These are phyloP conservation scores for Microcebus jonahi DNA, from an alignment of 2,113 vertebrate genomes.

Conservation along the genomic window DNA sequence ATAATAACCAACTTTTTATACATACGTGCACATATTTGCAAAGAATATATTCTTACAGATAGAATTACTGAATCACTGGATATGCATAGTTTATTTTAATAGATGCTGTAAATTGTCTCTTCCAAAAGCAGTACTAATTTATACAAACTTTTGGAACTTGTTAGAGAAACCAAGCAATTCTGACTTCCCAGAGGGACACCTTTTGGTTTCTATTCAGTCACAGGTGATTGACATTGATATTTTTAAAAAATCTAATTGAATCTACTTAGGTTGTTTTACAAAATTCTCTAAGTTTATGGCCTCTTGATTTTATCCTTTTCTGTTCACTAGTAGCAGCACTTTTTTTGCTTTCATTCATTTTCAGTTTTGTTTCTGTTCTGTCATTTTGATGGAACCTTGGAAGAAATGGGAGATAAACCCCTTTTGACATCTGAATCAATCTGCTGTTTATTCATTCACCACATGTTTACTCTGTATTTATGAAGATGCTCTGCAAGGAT, in stretches of 20 bases:
- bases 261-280: conserved; percentile 28
- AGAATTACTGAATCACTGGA: neutral
- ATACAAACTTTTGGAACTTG: neutral
- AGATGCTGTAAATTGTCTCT: neutral
- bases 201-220: conserved; percentile 33
- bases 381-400: neutral
- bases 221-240: neutral
- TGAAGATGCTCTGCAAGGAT: neutral
- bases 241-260: neutral
- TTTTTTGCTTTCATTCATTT: neutral
- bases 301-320: neutral
- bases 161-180: conserved; percentile 29
- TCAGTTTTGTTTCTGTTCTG: neutral
- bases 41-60: neutral
- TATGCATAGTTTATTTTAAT: conserved; percentile 2
- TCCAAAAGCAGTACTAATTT: neutral
- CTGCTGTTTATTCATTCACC: neutral
- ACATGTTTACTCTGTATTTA: neutral
- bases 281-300: neutral
- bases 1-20: neutral
- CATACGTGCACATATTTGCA: neutral
- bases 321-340: neutral
- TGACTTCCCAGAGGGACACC: neutral
- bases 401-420: neutral
- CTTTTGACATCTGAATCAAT: neutral